Conservation (phyloP, 2,888 invertebrate species). For the Cheilosia pagana region DNA sequence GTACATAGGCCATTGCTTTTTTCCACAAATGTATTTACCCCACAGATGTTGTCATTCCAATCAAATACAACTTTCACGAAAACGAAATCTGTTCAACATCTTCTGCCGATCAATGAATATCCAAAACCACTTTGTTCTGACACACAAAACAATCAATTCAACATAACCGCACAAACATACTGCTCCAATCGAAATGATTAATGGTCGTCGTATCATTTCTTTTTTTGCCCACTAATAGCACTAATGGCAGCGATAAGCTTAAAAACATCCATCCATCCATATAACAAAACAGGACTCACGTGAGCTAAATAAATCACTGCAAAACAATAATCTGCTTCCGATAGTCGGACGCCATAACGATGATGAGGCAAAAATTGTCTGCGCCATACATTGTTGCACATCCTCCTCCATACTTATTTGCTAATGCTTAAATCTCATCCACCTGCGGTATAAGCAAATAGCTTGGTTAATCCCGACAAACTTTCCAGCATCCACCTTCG, state of each 20-base stretch:
- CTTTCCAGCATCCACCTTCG: slow-evolving; percentile 52
- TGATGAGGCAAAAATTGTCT: slow-evolving; percentile 37
- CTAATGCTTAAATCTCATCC: slow-evolving; percentile 45
- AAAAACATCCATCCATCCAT: slow-evolving; percentile 53
- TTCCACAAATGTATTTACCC: no score
- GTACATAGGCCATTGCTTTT: no score
- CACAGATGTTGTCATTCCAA: no score
- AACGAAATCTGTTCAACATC: neutral
- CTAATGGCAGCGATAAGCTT: slow-evolving; percentile 54
- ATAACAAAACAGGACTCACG: slow-evolving; percentile 31
- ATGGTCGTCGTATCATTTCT: slow-evolving; percentile 17
- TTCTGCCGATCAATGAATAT: neutral
- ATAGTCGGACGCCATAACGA: slow-evolving; percentile 29
- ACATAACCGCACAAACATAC: slow-evolving; percentile 6
- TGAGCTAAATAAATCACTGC: slow-evolving; percentile 57
- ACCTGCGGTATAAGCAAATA: slow-evolving; percentile 50
- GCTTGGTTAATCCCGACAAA: slow-evolving; percentile 40
- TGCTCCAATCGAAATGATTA: slow-evolving; percentile 50
- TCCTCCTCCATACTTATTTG: neutral
- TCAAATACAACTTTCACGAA: no score
- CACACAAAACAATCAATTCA: slow-evolving; percentile 11
- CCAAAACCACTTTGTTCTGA: neutral
- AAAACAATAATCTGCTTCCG: slow-evolving; percentile 36
- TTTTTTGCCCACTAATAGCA: slow-evolving; percentile 31
- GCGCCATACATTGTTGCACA: slow-evolving; percentile 27